A percentile compares a stretch with the other conserved stretches of the same genome.
Conservation (phyloP, 1,140 invertebrate species). For the Pseudomyrmex gracilis region DNA sequence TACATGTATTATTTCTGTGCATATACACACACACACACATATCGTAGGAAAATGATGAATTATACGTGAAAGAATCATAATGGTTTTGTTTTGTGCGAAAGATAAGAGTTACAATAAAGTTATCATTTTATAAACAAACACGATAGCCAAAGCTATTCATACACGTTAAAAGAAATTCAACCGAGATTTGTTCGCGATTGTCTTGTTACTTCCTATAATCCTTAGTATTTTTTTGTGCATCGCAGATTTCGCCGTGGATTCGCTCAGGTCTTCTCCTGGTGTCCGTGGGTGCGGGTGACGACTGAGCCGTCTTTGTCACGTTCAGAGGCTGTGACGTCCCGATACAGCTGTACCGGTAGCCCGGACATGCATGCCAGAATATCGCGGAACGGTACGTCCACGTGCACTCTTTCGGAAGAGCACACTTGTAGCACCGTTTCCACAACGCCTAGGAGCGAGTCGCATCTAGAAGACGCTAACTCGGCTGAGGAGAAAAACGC, state of each 20-base stretch:
- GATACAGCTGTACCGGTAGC: constrained; percentile 90
- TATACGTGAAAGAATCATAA: neutral
- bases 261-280: constrained; percentile 94
- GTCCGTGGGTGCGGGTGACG: constrained; percentile 90
- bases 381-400: constrained; percentile 89
- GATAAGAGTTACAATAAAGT: neutral
- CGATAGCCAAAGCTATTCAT: neutral
- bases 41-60: neutral
- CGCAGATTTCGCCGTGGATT: constrained; percentile 94
- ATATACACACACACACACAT: neutral
- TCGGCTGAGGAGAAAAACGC: constrained; percentile 3
- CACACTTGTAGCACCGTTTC: constrained; percentile 75
- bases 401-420: constrained; percentile 74
- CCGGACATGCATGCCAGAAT: constrained; percentile 89
- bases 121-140: too few species aligned
- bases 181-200: too few species aligned
- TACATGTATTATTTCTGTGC: neutral
- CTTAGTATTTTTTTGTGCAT: constrained; percentile 28
- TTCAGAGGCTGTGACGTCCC: constrained; percentile 89
- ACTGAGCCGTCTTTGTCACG: constrained; percentile 86
- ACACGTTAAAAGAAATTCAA: neutral
- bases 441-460: constrained; percentile 75
- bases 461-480: constrained; percentile 60
- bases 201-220: too few species aligned
- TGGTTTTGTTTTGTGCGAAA: neutral